Conservation (phyloP, 2,113 vertebrate species). For the Podarcis muralis region DNA sequence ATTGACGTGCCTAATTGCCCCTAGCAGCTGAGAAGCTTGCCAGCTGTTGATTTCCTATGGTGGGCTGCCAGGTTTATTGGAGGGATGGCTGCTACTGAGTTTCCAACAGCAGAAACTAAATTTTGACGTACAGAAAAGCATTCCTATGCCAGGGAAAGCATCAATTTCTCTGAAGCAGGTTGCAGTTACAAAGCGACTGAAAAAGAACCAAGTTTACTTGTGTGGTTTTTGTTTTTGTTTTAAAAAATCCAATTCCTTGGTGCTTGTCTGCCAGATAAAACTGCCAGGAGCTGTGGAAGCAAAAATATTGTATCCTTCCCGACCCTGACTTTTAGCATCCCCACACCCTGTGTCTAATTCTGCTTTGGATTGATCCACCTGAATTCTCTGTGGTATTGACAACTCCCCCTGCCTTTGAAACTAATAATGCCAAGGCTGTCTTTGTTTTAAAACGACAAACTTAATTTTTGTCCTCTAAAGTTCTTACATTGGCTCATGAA, state of each 20-base stretch:
- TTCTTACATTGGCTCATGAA: slow-evolving; percentile 56
- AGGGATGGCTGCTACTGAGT: neutral
- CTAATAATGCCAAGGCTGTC: slow-evolving; percentile 61
- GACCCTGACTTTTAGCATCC: neutral
- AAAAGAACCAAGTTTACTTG: neutral
- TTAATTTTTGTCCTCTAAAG: slow-evolving; percentile 59
- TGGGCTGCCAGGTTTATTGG: neutral
- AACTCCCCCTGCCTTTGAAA: slow-evolving; percentile 52
- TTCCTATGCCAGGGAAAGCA: neutral
- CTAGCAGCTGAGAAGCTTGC: neutral
- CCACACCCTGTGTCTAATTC: neutral
- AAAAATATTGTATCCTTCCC: neutral
- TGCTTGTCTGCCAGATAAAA: slow-evolving; percentile 21
- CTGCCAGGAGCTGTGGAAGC: slow-evolving; percentile 25
- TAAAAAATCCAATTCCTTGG: neutral
- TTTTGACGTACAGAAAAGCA: neutral
- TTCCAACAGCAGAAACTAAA: slow-evolving; percentile 15
- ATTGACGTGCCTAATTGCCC: slow-evolving; percentile 16
- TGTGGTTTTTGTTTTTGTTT: neutral
- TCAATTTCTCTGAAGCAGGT: neutral
- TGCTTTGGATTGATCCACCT: slow-evolving; percentile 23
- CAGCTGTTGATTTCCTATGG: slow-evolving; percentile 7
- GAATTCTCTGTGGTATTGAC: slow-evolving; percentile 39
- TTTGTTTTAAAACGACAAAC: slow-evolving; percentile 59
- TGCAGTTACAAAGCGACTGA: neutral